These are phyloP conservation scores for Clunio marinus DNA, from an alignment of 2,888 invertebrate species.

Conservation along the genomic window DNA sequence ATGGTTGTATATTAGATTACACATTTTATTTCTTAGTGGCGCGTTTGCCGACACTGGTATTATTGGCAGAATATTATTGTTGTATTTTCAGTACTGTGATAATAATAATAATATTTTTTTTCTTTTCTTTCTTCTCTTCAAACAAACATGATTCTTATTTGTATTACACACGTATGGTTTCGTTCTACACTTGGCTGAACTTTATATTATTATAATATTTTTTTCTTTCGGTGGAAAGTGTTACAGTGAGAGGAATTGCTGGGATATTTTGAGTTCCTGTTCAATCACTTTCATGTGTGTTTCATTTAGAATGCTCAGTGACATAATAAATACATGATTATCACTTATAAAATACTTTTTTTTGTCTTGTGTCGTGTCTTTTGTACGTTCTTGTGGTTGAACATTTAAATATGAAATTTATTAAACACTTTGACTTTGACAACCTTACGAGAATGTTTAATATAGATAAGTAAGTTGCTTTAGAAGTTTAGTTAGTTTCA, in stretches of 20 bases:
- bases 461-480: no score
- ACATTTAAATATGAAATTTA: no score
- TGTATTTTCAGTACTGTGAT: constrained; percentile 17
- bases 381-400: constrained; percentile 21
- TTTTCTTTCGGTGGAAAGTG: constrained; percentile 35
- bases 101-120: constrained; percentile 6
- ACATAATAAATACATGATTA: constrained; percentile 35
- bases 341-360: background rate
- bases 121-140: constrained; percentile 1
- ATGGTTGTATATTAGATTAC: constrained; percentile 34
- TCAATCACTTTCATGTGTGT: constrained; percentile 39
- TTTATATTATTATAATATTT: no score
- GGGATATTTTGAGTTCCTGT: constrained; percentile 38
- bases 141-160: constrained; percentile 28
- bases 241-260: constrained; percentile 20
- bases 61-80: constrained; percentile 10
- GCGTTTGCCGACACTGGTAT: constrained; percentile 10
- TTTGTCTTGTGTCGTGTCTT: constrained; percentile 18
- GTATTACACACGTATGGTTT: constrained; percentile 22
- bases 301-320: constrained; percentile 28
- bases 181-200: constrained; percentile 6
- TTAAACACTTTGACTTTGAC: no score
- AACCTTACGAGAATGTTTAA: no score
- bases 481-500: no score
- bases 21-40: constrained; percentile 20